Conservation (phyloP, 1,140 invertebrate genomes). For the Cydia fagiglandana region DNA sequence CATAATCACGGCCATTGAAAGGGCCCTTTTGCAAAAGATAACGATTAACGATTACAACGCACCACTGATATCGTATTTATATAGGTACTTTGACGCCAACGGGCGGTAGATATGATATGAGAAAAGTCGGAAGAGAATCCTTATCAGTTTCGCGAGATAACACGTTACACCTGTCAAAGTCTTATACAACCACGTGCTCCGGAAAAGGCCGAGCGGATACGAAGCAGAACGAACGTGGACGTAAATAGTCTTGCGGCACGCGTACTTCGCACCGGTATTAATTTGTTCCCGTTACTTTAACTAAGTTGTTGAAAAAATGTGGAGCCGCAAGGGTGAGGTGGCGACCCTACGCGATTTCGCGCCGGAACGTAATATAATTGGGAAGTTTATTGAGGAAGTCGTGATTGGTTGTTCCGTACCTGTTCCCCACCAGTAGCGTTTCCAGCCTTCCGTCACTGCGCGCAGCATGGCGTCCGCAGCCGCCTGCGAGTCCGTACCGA, state of each 20-base stretch:
- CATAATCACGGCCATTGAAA: background rate
- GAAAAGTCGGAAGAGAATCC: constrained; percentile 36
- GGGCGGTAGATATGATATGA: background rate
- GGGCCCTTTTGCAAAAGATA: background rate
- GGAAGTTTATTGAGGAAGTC: constrained; percentile 58
- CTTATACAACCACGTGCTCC: constrained; percentile 57
- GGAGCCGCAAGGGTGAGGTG: background rate
- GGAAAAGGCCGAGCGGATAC: constrained; percentile 53
- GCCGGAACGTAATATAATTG: constrained; percentile 42
- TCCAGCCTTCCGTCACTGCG: constrained; percentile 72
- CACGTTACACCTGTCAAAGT: constrained; percentile 54
- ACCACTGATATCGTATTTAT: background rate
- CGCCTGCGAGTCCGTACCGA: constrained; percentile 61
- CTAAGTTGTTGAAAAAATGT: constrained; percentile 15
- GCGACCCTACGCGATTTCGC: constrained; percentile 29
- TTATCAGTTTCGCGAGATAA: constrained; percentile 40
- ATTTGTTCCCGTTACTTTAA: constrained; percentile 28
- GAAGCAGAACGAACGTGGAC: constrained; percentile 56
- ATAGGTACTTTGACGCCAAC: background rate
- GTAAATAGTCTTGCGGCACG: constrained; percentile 59
- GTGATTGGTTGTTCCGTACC: constrained; percentile 70
- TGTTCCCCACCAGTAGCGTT: constrained; percentile 78
- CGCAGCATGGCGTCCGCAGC: constrained; percentile 71
- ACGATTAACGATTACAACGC: background rate
- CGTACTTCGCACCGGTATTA: constrained; percentile 44